These are phyloP conservation scores for Urechis unicinctus DNA, from an alignment of 2,888 invertebrate species.

Conservation along the genomic window DNA sequence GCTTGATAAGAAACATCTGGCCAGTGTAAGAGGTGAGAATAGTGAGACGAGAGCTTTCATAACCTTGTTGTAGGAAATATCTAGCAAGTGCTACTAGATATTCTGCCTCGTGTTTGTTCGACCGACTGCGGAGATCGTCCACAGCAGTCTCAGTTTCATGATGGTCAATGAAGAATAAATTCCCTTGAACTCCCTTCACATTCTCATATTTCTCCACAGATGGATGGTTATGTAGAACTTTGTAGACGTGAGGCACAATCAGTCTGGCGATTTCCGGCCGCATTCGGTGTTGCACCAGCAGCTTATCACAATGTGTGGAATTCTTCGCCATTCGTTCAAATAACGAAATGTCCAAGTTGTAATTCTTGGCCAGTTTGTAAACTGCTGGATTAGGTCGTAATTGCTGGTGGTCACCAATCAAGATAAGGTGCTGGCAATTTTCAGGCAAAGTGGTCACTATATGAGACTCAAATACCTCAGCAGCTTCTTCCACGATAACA, in stretches of 20 bases:
- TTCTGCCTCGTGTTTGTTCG: constrained; percentile 36
- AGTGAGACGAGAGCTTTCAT: constrained; percentile 32
- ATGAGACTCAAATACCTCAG: constrained; percentile 78
- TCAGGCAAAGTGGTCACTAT: constrained; percentile 68
- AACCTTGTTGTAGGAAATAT: constrained; percentile 39
- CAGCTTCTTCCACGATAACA: constrained; percentile 74
- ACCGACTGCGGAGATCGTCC: constrained; percentile 28
- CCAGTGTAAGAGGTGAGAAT: constrained; percentile 40
- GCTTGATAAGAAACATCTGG: constrained; percentile 29
- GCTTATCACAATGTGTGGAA: constrained; percentile 56
- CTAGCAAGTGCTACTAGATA: constrained; percentile 28
- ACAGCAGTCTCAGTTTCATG: constrained; percentile 21
- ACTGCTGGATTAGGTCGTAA: constrained; percentile 67
- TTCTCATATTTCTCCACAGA: constrained; percentile 25
- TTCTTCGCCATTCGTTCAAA: constrained; percentile 74
- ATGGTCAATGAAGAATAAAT: constrained; percentile 40
- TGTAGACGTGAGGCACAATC: constrained; percentile 32
- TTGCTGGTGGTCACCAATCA: constrained; percentile 79
- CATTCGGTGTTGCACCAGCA: constrained; percentile 59
- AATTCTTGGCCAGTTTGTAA: constrained; percentile 61
- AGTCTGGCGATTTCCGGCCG: constrained; percentile 37
- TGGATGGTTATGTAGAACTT: constrained; percentile 29
- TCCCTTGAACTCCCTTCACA: constrained; percentile 30
- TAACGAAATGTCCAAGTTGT: constrained; percentile 68
- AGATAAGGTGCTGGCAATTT: constrained; percentile 70